These are phyloP conservation scores for Drosophila saltans DNA, from an alignment of 1,140 invertebrate genomes.

Conservation along the genomic window DNA sequence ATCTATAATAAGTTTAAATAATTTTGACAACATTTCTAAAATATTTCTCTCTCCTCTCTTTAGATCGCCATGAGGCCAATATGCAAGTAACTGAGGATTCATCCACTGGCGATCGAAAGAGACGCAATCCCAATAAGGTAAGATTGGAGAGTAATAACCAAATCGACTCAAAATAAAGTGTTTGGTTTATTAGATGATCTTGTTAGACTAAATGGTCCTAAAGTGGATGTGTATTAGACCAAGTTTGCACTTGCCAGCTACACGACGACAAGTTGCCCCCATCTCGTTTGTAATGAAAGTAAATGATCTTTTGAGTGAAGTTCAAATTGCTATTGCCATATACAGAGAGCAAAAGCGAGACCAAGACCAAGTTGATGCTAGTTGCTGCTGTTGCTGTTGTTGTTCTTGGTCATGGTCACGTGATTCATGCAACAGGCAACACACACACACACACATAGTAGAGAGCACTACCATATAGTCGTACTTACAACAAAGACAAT, in stretches of 20 bases:
- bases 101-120: constrained; percentile 57
- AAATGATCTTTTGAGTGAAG: constrained; percentile 79
- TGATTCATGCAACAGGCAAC: constrained; percentile 76
- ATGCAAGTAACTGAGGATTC: constrained; percentile 45
- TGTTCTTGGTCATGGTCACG: constrained; percentile 82
- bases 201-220: constrained; percentile 43
- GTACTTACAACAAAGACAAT: constrained; percentile 62
- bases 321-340: constrained; percentile 76
- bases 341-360: constrained; percentile 56
- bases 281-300: constrained; percentile 69
- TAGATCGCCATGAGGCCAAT: constrained; percentile 86
- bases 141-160: constrained; percentile 13
- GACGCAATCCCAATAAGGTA: constrained; percentile 72
- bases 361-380: constrained; percentile 38
- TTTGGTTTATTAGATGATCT: too few species aligned
- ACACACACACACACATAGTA: constrained; percentile 8
- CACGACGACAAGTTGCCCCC: constrained; percentile 69
- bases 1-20: too few species aligned
- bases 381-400: constrained; percentile 35
- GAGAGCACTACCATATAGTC: too few species aligned
- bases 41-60: constrained; percentile 30
- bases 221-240: constrained; percentile 76
- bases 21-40: not conserved
- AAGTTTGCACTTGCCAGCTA: constrained; percentile 74
- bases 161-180: too few species aligned